phyloP scores from a whole-genome alignment of 2,797 vertebrate genomes.

The Rhinophrynus dorsalis region DNA sequence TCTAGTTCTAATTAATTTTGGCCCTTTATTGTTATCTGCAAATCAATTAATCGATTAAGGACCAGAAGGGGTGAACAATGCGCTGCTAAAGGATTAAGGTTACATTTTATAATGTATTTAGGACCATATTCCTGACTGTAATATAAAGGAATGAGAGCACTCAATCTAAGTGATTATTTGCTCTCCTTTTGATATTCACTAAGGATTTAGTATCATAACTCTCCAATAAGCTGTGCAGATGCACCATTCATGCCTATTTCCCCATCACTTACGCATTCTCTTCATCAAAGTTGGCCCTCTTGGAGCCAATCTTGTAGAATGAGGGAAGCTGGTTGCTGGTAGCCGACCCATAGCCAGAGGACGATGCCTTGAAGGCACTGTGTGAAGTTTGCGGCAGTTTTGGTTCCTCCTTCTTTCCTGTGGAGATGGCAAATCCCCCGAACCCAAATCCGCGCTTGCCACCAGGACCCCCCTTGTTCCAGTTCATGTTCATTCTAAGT shows the following conservation, averaged over 20 bases:
- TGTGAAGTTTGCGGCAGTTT: conserved; percentile 76
- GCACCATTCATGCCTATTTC: not conserved
- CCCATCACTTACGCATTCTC: conserved; percentile 90
- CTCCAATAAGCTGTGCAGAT: no score
- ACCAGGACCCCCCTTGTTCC: conserved; percentile 94
- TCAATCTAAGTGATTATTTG: no score
- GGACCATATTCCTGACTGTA: no score
- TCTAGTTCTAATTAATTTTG: no score
- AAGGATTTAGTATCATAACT: no score
- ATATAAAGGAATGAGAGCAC: no score
- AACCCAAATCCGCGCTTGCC: conserved; percentile 96
- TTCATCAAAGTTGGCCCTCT: conserved; percentile 94
- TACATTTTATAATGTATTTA: no score
- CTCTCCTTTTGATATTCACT: no score
- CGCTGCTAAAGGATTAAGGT: no score
- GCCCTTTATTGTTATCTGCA: no score
- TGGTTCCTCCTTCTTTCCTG: conserved; percentile 90
- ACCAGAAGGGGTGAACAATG: no score
- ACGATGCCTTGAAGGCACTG: conserved; percentile 77
- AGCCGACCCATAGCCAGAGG: conserved; percentile 80
- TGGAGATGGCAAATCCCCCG: conserved; percentile 89
- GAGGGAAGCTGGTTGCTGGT: conserved; percentile 87
- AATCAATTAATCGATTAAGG: no score
- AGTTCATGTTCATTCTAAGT: conserved; percentile 81
- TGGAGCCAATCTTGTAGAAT: conserved; percentile 98